Evolutionary conservation across 2,113 vertebrate species (phyloP), one percentile per base, ranked within the genome.

Genomic region (Equus przewalskii): DNA sequence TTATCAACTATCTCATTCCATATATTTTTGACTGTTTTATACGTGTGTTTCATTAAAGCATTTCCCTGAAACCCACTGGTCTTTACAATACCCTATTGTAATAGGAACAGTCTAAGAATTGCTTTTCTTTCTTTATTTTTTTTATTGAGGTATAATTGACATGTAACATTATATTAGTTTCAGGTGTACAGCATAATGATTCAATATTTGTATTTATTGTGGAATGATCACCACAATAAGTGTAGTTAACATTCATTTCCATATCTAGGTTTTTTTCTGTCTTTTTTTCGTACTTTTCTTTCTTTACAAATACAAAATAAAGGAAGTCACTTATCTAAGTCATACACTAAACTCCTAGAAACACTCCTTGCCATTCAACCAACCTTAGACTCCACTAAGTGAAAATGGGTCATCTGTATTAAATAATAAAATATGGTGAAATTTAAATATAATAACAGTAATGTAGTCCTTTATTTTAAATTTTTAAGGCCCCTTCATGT

Each of bases 251-350:
- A 70, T 26, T 21, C 24, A 33, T 73, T 22, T 36, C 28, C 22
- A 46, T 65, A 56, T 2, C 26, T 11, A 15, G 1, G 81, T 76
- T 91, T 89, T 7, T 89, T 78, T 70, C 18, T 90, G 86, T 86
- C 44, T 60, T 76, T 79, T 72, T 44, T 69, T 73, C 76, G 11
- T 54, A 54, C 26, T 44, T 79, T 91, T 91, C 24, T 96, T 72
- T 75, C n/a, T 91, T 87, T 87, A 88, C 28, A 93, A 81, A 58
- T 79, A 72, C 54, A 95, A 96, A 95, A 58, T 49, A 36, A 73
- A 79, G 14, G 13, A 89, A 91, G 15, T 51, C 36, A 72, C 16
- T 46, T 72, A 70, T 7, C 14, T 81, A 80, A 76, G 13, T 87
- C 22, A 41, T 30, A 51, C 21, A 12, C 62, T 60, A 82, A 97